Conservation (phyloP, 1,140 invertebrate species). For the Eumeta japonica region DNA sequence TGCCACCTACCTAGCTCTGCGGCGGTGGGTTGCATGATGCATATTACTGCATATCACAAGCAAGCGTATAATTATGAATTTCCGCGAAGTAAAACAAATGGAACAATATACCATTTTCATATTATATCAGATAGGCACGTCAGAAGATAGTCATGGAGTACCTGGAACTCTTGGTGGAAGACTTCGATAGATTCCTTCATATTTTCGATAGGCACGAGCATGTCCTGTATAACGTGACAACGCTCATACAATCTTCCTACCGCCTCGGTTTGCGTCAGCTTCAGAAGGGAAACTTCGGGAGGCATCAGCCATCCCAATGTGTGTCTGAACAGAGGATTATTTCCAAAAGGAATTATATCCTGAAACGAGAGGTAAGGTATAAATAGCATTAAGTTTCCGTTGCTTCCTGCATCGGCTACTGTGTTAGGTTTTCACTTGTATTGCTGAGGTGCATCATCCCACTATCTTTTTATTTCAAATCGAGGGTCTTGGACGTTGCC, state of each 20-base stretch:
- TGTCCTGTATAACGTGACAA: slow-evolving; percentile 80
- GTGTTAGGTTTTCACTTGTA: no score
- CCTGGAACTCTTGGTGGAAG: slow-evolving; percentile 71
- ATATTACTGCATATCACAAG: no score
- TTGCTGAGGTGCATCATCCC: no score
- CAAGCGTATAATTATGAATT: no score
- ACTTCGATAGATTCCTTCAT: slow-evolving; percentile 64
- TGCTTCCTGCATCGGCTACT: no score
- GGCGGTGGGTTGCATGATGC: no score
- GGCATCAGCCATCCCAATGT: slow-evolving; percentile 80
- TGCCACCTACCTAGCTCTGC: no score
- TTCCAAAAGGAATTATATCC: slow-evolving; percentile 87
- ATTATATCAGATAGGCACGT: not conserved
- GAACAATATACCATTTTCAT: not conserved
- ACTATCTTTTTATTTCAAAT: no score
- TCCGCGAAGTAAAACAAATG: no score
- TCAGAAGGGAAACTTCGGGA: slow-evolving; percentile 79
- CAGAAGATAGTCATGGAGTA: no score
- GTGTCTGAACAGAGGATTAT: slow-evolving; percentile 71
- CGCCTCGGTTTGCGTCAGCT: slow-evolving; percentile 75
- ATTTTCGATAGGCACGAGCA: slow-evolving; percentile 71
- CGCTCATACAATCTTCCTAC: slow-evolving; percentile 75
- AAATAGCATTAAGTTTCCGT: no score
- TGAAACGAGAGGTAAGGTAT: slow-evolving; percentile 31
- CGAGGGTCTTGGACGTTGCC: no score